Base-by-base conservation (phyloP, 2,888 invertebrate genomes). In the Lithophane semibrunnea region DNA sequence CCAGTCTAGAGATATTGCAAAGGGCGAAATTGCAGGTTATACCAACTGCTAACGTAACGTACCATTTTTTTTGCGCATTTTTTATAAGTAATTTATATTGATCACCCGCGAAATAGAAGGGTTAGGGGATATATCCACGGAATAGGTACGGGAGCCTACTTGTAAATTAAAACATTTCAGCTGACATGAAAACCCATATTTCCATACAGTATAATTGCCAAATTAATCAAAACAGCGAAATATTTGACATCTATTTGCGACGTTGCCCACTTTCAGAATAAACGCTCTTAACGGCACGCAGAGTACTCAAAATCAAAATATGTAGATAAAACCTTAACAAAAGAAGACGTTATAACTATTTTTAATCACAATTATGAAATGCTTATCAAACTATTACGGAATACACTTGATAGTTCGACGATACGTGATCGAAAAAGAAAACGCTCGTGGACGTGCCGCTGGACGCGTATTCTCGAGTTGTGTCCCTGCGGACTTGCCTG, bases 301-400 rank as follows among this genome's bases (percentile, higher is more conserved):
- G 4, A n/a, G 29, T 16, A n/a, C n/a, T n/a, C 24, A 52, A 52
- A 65, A 75, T 42, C 16, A 42, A 74, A 52, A 29, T 44, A 21
- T 0, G 37, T 37, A 37, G 37, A 37, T 37, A 37, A 18, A n/a
- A 75, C 12, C 18, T 16, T 13, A 67, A 49, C 47, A 63, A 66
- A 37, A 42, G 21, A 24, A 24, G 21, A 52, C 9, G 0, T 58
- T 54, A 16, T 54, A 54, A 64, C 10, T 29, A 37, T 49, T 56
- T 66, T 65, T 74, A 81, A 78, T 80, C 76, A 71, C 7, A 16
- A 77, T 86, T 82, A 80, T 65, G 80, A 75, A 85, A 85, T 65
- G 52, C 75, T 88, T 85, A 88, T 88, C 87, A 74, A 44, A 63
- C 0, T 65, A 77, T 88, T 88, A 88, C 82, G 61, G 81, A 88